Conservation (phyloP, 2,797 vertebrate genomes). For the Toxotes lorentzi region DNA sequence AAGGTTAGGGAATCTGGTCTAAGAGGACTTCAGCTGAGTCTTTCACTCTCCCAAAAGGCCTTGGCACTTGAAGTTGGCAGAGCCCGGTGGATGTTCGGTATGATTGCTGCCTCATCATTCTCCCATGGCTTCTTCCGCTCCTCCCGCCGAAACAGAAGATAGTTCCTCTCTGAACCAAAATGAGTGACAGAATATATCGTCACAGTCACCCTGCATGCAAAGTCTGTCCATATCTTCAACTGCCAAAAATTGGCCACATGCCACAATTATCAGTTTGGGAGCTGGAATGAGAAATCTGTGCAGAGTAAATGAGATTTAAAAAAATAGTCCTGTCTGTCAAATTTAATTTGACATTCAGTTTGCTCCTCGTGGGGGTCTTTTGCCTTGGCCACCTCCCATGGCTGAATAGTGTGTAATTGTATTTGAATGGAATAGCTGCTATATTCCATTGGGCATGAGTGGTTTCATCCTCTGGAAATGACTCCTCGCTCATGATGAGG, state of each 20-base stretch:
- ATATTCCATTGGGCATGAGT: slow-evolving; percentile 45
- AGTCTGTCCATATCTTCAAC: slow-evolving; percentile 19
- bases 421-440: slow-evolving; percentile 67
- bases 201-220: slow-evolving; percentile 31
- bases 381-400: slow-evolving; percentile 29
- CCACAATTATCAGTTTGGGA: slow-evolving; percentile 57
- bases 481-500: slow-evolving; percentile 17
- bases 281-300: slow-evolving; percentile 53
- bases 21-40: slow-evolving; percentile 68
- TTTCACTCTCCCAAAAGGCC: slow-evolving; percentile 74
- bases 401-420: slow-evolving; percentile 49
- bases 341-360: slow-evolving; percentile 65
- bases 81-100: slow-evolving; percentile 67
- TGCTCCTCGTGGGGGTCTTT: slow-evolving; percentile 34
- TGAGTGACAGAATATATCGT: slow-evolving; percentile 57
- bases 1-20: slow-evolving; percentile 75
- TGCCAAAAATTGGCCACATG: slow-evolving; percentile 43
- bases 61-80: slow-evolving; percentile 69
- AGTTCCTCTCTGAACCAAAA: slow-evolving; percentile 36
- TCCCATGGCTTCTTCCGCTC: slow-evolving; percentile 46
- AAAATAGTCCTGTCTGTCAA: slow-evolving; percentile 57
- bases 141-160: slow-evolving; percentile 23
- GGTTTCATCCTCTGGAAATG: slow-evolving; percentile 53
- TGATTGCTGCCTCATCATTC: slow-evolving; percentile 68
- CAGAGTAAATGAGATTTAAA: slow-evolving; percentile 49